Conservation (phyloP, 1,140 invertebrate species). For the Lutraria rhynchaena region DNA sequence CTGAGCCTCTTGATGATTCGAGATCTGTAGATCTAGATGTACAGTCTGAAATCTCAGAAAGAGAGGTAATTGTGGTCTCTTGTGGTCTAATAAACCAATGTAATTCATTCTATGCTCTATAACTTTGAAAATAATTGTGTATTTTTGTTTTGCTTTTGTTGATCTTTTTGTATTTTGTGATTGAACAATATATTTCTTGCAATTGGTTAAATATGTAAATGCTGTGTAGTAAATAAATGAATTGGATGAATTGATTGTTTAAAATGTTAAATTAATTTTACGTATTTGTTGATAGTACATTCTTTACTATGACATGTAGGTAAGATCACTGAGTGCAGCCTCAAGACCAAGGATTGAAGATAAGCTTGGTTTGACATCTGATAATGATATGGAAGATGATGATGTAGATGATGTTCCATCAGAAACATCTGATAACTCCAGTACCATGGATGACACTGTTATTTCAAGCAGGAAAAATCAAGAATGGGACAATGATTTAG, state of each 20-base stretch:
- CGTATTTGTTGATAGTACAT: no score
- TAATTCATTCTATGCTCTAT: no score
- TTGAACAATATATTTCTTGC: no score
- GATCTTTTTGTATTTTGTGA: no score
- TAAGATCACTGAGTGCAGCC: conserved; percentile 57
- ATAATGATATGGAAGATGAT: conserved; percentile 65
- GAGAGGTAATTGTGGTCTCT: conserved; percentile 41
- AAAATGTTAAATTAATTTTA: no score
- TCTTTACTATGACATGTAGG: conserved; percentile 38
- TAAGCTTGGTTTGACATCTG: conserved; percentile 74
- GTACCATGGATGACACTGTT: conserved; percentile 69
- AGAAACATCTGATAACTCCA: conserved; percentile 62
- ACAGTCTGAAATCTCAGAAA: conserved; percentile 75
- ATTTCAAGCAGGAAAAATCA: conserved; percentile 47
- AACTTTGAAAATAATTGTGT: no score
- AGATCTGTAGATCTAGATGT: conserved; percentile 76
- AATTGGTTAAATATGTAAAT: no score
- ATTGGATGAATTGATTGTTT: no score
- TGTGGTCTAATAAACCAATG: no score
- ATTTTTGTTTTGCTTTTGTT: no score
- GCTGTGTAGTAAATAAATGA: no score
- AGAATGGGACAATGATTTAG: conserved; percentile 54
- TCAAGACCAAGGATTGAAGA: conserved; percentile 77
- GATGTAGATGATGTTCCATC: conserved; percentile 54
- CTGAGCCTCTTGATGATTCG: conserved; percentile 69